A percentile compares a stretch with the other conserved stretches of the same genome.
Conservation (phyloP, 2,888 invertebrate genomes). For the Drosophila stalkeri region DNA sequence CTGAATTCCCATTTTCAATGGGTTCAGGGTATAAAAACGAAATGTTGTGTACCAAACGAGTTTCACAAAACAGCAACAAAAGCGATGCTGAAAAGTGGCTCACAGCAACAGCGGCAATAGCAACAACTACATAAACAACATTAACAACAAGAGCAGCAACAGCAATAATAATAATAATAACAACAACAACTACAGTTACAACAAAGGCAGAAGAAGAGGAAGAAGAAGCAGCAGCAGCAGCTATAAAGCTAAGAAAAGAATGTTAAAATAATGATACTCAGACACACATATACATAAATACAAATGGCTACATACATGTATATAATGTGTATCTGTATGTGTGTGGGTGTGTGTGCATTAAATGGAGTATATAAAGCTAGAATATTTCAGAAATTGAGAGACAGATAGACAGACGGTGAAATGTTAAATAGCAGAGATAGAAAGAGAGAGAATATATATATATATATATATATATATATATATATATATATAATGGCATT, state of each 20-base stretch:
- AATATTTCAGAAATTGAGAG: neutral
- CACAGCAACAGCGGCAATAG: constrained; percentile 26
- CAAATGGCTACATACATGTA: neutral
- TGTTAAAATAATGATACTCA: constrained; percentile 31
- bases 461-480: too few species aligned
- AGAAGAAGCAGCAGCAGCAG: neutral
- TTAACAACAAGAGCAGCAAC: neutral
- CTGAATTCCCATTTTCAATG: too few species aligned
- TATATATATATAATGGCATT: too few species aligned
- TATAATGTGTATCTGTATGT: neutral
- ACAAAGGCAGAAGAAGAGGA: constrained; percentile 2
- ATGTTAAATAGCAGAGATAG: constrained; percentile 12
- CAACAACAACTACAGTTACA: neutral
- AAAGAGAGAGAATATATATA: neutral
- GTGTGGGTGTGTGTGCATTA: neutral
- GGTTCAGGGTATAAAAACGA: constrained; percentile 44
- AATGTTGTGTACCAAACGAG: constrained; percentile 70
- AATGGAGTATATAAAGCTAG: constrained; percentile 7
- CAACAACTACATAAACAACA: neutral
- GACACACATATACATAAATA: neutral
- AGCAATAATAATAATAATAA: neutral
- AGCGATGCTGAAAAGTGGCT: constrained; percentile 50
- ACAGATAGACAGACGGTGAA: constrained; percentile 13
- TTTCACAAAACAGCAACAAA: constrained; percentile 56
- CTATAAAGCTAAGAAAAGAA: constrained; percentile 38